Evolutionary conservation across 1,140 invertebrate species (phyloP).

Genomic region (Halesus radiatus): DNA sequence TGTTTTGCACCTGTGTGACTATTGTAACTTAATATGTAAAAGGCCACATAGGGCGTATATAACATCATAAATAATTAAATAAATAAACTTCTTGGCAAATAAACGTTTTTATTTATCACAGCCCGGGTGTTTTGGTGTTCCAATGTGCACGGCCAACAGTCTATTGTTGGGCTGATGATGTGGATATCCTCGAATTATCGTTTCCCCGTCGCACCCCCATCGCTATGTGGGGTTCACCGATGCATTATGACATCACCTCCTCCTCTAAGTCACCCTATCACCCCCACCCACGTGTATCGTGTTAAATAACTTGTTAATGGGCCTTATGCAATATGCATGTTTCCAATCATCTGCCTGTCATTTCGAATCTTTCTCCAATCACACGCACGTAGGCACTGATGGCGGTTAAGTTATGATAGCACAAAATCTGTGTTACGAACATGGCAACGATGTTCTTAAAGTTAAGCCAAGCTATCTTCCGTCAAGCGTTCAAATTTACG

Average conservation of each 20-base stretch:
- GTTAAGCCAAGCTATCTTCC: too few relatives aligned
- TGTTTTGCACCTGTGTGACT: too few relatives aligned
- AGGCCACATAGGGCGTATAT: too few relatives aligned
- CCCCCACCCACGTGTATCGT: not conserved
- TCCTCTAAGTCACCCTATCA: not conserved
- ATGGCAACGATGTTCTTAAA: too few relatives aligned
- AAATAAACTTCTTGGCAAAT: too few relatives aligned
- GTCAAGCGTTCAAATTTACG: too few relatives aligned
- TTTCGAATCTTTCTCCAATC: not conserved
- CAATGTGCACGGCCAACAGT: not conserved
- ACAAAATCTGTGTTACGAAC: too few relatives aligned
- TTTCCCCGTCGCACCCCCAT: not conserved
- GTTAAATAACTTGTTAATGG: slow-evolving; percentile 20
- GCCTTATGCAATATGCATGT: not conserved
- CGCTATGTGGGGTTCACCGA: not conserved
- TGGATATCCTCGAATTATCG: slow-evolving; percentile 11
- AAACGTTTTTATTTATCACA: too few relatives aligned
- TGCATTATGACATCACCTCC: slow-evolving; percentile 19
- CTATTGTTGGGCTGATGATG: slow-evolving; percentile 5
- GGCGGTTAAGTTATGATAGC: too few relatives aligned
- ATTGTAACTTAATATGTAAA: too few relatives aligned
- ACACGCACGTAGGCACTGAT: too few relatives aligned
- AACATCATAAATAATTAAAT: too few relatives aligned
- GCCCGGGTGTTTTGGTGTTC: not conserved
- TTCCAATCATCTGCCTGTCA: not conserved